phyloP scores from a whole-genome alignment of 2,113 vertebrate species.

The Rhinoderma darwinii region DNA sequence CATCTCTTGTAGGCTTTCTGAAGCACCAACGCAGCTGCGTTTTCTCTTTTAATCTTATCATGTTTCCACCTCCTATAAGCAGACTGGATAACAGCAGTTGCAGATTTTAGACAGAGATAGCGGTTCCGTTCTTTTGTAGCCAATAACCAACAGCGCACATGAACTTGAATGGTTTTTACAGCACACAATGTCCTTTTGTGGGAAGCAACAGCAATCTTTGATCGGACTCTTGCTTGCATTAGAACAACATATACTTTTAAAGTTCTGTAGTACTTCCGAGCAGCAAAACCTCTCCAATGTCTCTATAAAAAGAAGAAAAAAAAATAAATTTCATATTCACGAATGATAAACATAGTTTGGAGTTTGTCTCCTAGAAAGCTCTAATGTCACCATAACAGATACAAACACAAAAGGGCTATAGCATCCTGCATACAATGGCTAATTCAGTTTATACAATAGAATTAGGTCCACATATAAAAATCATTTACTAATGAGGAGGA shows the following conservation, averaged over 20 bases:
- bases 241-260: slow-evolving; percentile 73
- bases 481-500: too few relatives aligned
- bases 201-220: slow-evolving; percentile 71
- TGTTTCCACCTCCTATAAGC: slow-evolving; percentile 79
- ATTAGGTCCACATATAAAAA: too few relatives aligned
- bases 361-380: too few relatives aligned
- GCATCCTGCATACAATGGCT: too few relatives aligned
- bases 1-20: slow-evolving; percentile 80
- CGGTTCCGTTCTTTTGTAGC: slow-evolving; percentile 67
- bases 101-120: slow-evolving; percentile 70
- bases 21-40: slow-evolving; percentile 71
- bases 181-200: slow-evolving; percentile 74
- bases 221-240: slow-evolving; percentile 81
- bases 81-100: slow-evolving; percentile 75
- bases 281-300: slow-evolving; percentile 78
- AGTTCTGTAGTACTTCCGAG: slow-evolving; percentile 72
- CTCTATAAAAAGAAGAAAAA: slow-evolving; percentile 67
- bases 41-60: slow-evolving; percentile 66
- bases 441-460: too few relatives aligned
- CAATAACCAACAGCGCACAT: slow-evolving; percentile 67
- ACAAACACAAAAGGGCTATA: too few relatives aligned
- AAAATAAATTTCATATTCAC: too few relatives aligned
- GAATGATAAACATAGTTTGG: too few relatives aligned
- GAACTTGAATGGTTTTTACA: slow-evolving; percentile 74
- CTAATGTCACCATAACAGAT: too few relatives aligned